Conservation (phyloP, 2,888 invertebrate species). For the Oscheius sp. region DNA sequence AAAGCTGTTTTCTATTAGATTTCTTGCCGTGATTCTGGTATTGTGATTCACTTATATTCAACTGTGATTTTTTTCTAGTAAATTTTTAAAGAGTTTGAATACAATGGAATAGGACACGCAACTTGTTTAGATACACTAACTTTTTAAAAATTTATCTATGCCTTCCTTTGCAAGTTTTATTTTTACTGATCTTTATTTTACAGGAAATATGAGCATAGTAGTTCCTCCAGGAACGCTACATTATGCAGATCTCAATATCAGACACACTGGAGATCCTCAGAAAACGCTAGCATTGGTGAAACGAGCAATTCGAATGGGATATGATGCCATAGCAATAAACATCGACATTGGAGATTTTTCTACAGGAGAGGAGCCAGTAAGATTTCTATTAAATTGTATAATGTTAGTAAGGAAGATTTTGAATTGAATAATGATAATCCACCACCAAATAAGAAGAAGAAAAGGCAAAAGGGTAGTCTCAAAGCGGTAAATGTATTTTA, state of each 20-base stretch:
- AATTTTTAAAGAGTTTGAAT: no score
- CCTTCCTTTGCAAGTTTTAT: no score
- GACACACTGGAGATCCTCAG: constrained; percentile 51
- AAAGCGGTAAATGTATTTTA: background rate
- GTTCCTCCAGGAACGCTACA: constrained; percentile 45
- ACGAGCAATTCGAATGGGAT: constrained; percentile 67
- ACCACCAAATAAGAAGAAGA: constrained; percentile 64
- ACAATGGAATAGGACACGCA: no score
- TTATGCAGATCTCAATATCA: constrained; percentile 66
- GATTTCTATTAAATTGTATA: background rate
- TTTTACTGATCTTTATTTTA: no score
- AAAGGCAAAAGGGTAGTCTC: constrained; percentile 31
- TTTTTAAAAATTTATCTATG: no score
- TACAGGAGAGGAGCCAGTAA: constrained; percentile 33
- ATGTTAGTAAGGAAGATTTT: constrained; percentile 34
- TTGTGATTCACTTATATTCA: no score
- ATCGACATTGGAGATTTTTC: constrained; percentile 64
- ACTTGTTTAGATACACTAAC: no score
- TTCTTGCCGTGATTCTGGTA: no score
- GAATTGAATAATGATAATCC: constrained; percentile 42
- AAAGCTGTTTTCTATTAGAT: no score
- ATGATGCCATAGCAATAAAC: constrained; percentile 67
- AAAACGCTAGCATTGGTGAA: constrained; percentile 53
- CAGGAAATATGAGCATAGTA: constrained; percentile 13
- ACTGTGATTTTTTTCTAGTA: no score